Percentiles rank a stretch among this genome's conserved stretches.
These are phyloP conservation scores for Phortica okadai DNA, from an alignment of 2,888 invertebrate genomes.

Conservation along the genomic window DNA sequence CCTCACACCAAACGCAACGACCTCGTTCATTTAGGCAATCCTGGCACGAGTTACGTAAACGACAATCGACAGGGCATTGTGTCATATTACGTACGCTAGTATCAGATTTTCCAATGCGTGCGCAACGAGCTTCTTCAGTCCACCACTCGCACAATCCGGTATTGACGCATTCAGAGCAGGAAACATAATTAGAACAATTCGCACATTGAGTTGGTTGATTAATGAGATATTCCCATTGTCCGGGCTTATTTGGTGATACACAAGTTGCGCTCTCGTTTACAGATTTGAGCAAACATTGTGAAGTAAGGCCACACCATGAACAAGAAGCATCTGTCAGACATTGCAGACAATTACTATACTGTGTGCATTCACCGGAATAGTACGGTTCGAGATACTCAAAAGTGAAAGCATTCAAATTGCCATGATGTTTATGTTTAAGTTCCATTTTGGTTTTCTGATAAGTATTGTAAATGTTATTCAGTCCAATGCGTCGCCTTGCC, in stretches of 20 bases:
- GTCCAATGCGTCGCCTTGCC: slow-evolving; percentile 79
- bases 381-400: slow-evolving; percentile 94
- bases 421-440: slow-evolving; percentile 84
- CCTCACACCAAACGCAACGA: slow-evolving; percentile 97
- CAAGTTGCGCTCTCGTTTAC: slow-evolving; percentile 80
- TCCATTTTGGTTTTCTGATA: slow-evolving; percentile 89
- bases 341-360: slow-evolving; percentile 89
- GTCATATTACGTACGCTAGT: slow-evolving; percentile 81
- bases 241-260: slow-evolving; percentile 67
- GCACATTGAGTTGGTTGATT: slow-evolving; percentile 89
- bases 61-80: slow-evolving; percentile 89
- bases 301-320: slow-evolving; percentile 92
- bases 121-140: slow-evolving; percentile 91
- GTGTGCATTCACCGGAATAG: slow-evolving; percentile 85
- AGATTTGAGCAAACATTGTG: slow-evolving; percentile 82
- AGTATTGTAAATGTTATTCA: slow-evolving; percentile 79
- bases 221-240: slow-evolving; percentile 86
- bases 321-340: slow-evolving; percentile 93
- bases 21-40: slow-evolving; percentile 90
- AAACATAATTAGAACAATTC: slow-evolving; percentile 92
- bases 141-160: slow-evolving; percentile 94
- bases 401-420: slow-evolving; percentile 89
- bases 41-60: slow-evolving; percentile 85
- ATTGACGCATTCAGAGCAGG: slow-evolving; percentile 88
- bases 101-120: slow-evolving; percentile 84